These are phyloP conservation scores for Pseudanteris insignis DNA, from an alignment of 2,888 invertebrate genomes.

Conservation along the genomic window DNA sequence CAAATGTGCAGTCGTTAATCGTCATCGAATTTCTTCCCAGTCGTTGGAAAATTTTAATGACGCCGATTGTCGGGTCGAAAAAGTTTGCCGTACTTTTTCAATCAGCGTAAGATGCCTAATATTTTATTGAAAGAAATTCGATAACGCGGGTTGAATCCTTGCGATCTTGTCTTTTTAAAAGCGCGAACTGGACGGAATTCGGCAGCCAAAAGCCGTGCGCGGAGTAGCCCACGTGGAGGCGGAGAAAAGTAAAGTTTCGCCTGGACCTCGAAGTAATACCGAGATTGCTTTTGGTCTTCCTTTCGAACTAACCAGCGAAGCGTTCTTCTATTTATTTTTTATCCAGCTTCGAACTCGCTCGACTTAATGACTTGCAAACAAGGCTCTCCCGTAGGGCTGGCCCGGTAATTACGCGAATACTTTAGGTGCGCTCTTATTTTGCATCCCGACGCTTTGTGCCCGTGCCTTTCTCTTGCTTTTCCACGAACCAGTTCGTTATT, in stretches of 20 bases:
- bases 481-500: slow-evolving; percentile 38
- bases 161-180: slow-evolving; percentile 35
- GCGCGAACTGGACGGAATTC: slow-evolving; percentile 30
- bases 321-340: slow-evolving; percentile 42
- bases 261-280: slow-evolving; percentile 44
- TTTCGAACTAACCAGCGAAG: slow-evolving; percentile 44
- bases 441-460: slow-evolving; percentile 42
- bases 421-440: slow-evolving; percentile 44
- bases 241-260: slow-evolving; percentile 46
- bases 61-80: neutral
- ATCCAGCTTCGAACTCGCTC: slow-evolving; percentile 41
- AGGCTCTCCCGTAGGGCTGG: slow-evolving; percentile 44
- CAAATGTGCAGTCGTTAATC: neutral
- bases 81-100: slow-evolving; percentile 27
- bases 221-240: slow-evolving; percentile 26
- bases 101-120: slow-evolving; percentile 35
- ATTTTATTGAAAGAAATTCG: slow-evolving; percentile 42
- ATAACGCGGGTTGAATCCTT: slow-evolving; percentile 25
- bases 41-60: slow-evolving; percentile 21
- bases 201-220: slow-evolving; percentile 37
- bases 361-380: slow-evolving; percentile 54
- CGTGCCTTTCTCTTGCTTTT: slow-evolving; percentile 39
- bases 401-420: slow-evolving; percentile 51
- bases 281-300: slow-evolving; percentile 51
- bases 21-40: neutral